phyloP scores from a whole-genome alignment of 2,797 vertebrate species.

The Lophotriccus pileatus region DNA sequence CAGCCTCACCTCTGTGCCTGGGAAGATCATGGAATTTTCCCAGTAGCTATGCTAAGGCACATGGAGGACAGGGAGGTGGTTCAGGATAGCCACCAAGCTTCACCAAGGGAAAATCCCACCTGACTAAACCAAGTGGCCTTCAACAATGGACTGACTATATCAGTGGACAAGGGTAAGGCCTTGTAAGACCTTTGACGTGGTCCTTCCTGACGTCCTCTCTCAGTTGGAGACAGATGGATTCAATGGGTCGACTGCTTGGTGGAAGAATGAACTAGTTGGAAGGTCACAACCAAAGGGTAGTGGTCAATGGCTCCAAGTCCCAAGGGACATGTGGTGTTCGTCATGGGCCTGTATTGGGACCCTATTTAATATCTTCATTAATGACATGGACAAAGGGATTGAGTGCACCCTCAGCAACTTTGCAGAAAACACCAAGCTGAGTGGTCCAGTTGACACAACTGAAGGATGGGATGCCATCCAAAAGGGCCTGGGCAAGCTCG shows the following conservation, averaged over 20 bases:
- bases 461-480: neutral
- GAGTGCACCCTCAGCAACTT: neutral
- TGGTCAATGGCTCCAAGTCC: neutral
- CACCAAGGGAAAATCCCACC: neutral
- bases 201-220: neutral
- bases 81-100: neutral
- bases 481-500: neutral
- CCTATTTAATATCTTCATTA: neutral
- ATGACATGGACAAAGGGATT: neutral
- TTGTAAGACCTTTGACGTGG: neutral
- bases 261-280: neutral
- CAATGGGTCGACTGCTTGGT: neutral
- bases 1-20: neutral
- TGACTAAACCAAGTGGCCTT: neutral
- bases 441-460: neutral
- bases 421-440: neutral
- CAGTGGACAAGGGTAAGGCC: neutral
- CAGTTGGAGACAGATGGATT: neutral
- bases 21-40: neutral
- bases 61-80: neutral
- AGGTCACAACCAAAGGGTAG: neutral
- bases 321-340: neutral
- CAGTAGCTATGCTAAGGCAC: neutral
- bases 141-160: neutral
- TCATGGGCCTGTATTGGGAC: neutral